Percentiles rank a stretch among this genome's conserved stretches.
Conservation (phyloP, 2,888 invertebrate species). For the Disparrhopalites patrizii region DNA sequence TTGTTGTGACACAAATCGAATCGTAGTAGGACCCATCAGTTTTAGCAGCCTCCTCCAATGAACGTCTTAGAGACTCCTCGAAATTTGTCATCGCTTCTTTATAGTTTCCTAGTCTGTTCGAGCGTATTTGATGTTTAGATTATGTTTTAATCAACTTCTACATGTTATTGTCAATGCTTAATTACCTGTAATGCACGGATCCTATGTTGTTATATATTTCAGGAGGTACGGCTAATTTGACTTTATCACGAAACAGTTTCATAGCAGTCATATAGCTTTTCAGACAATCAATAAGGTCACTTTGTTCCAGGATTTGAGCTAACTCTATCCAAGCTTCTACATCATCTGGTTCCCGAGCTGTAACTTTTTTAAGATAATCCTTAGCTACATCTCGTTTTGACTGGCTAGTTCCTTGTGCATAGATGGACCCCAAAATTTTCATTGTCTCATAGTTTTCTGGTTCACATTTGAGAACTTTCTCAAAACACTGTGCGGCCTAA, state of each 20-base stretch:
- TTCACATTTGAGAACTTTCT: slow-evolving; percentile 94
- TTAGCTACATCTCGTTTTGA: slow-evolving; percentile 89
- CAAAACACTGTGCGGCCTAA: slow-evolving; percentile 95
- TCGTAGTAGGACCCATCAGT: slow-evolving; percentile 93
- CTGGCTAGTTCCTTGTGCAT: slow-evolving; percentile 84
- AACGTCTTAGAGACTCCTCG: slow-evolving; percentile 78
- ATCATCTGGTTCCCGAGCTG: slow-evolving; percentile 96
- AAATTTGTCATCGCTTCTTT: slow-evolving; percentile 78
- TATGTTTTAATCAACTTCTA: background rate
- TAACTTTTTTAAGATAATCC: slow-evolving; percentile 84
- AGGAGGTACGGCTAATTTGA: slow-evolving; percentile 90
- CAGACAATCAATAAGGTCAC: slow-evolving; percentile 77
- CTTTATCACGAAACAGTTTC: slow-evolving; percentile 84
- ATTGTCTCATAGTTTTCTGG: slow-evolving; percentile 99
- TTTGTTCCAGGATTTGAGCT: slow-evolving; percentile 95
- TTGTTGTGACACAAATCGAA: slow-evolving; percentile 92
- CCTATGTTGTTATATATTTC: slow-evolving; percentile 98
- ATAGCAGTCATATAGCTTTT: slow-evolving; percentile 92
- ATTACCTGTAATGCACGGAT: slow-evolving; percentile 74
- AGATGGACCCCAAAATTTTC: slow-evolving; percentile 97
- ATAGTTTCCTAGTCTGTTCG: slow-evolving; percentile 70
- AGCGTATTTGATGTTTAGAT: background rate
- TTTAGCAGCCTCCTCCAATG: slow-evolving; percentile 73
- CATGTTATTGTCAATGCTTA: background rate
- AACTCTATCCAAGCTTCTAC: slow-evolving; percentile 99